Evolutionary conservation across 2,888 invertebrate species (phyloP).

Genomic region (Drosophila robusta): DNA sequence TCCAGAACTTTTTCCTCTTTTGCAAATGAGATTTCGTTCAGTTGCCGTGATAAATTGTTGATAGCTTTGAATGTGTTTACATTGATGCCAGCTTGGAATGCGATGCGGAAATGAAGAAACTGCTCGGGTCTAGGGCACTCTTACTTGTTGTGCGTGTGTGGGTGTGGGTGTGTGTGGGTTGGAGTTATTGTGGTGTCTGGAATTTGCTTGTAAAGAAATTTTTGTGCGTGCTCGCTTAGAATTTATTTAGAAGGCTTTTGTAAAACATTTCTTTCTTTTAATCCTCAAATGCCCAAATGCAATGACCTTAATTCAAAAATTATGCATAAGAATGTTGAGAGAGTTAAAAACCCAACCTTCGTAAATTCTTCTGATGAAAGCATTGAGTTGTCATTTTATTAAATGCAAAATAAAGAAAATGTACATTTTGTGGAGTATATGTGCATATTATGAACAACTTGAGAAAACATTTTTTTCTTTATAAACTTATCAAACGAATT

Average conservation of each 20-base stretch:
- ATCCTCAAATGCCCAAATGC: slow-evolving; percentile 31
- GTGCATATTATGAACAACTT: neutral
- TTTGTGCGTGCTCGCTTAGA: slow-evolving; percentile 19
- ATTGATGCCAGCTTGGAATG: slow-evolving; percentile 57
- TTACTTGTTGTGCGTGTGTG: slow-evolving; percentile 4
- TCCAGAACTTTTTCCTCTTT: slow-evolving; percentile 53
- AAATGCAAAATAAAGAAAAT: neutral
- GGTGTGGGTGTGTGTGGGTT: slow-evolving; percentile 8
- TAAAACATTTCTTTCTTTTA: slow-evolving; percentile 25
- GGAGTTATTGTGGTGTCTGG: slow-evolving; percentile 38
- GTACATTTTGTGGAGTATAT: no score
- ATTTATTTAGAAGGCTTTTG: slow-evolving; percentile 43
- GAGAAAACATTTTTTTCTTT: no score
- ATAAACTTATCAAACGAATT: no score
- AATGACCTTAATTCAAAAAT: slow-evolving; percentile 48
- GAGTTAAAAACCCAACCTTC: slow-evolving; percentile 1
- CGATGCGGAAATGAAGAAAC: slow-evolving; percentile 39
- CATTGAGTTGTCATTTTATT: slow-evolving; percentile 14
- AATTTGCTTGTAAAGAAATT: slow-evolving; percentile 53
- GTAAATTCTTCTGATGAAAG: slow-evolving; percentile 8
- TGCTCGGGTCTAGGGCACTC: slow-evolving; percentile 19
- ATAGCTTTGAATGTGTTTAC: slow-evolving; percentile 72
- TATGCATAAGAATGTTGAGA: slow-evolving; percentile 32
- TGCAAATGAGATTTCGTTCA: slow-evolving; percentile 75
- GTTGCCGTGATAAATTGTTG: slow-evolving; percentile 78